Evolutionary conservation across 2,797 vertebrate species (phyloP), one percentile per base, ranked within the genome.

Genomic region (Urophycis tenuis): DNA sequence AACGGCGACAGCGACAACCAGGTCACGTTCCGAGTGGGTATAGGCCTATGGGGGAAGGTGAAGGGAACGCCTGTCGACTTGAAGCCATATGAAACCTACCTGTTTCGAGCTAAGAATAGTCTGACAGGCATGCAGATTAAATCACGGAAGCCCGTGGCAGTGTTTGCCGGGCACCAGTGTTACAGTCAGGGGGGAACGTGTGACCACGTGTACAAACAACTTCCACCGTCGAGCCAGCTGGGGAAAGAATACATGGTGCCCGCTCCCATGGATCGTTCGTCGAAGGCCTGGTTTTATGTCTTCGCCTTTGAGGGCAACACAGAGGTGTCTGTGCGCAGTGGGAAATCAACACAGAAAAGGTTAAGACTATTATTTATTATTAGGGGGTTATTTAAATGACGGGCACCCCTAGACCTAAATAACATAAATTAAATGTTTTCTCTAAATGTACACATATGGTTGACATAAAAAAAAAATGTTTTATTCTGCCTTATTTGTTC

Each of bases 181-280:
- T 45, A 79, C 2, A 22, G 5, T 8, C 30, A 80, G 29, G 0
- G 15, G 0, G 12, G 5, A 5, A 74, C 74, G 41, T 89, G 88
- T 70, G 81, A 83, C n/a, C 88, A 88, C 73, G 76, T 89, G 36
- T 89, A 83, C 73, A 83, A 87, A 76, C 88, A 89, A 71, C 72
- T 89, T 3, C 71, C 81, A 1, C 88, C 88, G 64, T 30, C 84
- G 30, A 60, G 79, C 74, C 60, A 32, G 0, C 83, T 88, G 36
- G 82, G 87, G 3, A 81, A 74, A 22, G 77, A 83, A 53, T 89
- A 84, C 71, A 69, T 89, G 53, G 67, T 89, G 19, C 87, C 88
- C 39, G 17, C 74, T 19, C 85, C 87, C 79, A 78, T 80, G 34
- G 29, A n/a, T 6, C 3, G 15, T 8, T 15, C 25, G 3, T 25